phyloP scores from a whole-genome alignment of 2,888 invertebrate species.

The Mesorhabditis sp. region DNA sequence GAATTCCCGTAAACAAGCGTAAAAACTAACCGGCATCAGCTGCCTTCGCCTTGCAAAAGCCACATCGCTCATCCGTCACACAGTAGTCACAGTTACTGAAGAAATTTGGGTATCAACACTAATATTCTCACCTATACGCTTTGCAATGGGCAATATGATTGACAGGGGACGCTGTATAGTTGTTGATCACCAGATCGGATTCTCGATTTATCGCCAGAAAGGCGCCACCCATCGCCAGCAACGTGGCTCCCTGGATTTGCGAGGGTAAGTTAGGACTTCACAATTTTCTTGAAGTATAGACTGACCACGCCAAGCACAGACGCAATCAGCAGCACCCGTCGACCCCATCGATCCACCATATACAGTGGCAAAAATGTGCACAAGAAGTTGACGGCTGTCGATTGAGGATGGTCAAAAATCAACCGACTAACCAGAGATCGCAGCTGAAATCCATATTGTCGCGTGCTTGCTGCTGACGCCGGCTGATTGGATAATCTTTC shows the following conservation, averaged over 20 bases:
- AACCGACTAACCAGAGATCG: conserved; percentile 54
- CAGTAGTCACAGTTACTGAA: conserved; percentile 60
- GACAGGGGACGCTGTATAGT: background rate
- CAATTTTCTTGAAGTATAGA: background rate
- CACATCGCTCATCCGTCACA: conserved; percentile 60
- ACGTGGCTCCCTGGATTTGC: conserved; percentile 10
- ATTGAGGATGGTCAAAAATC: background rate
- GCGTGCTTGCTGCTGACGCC: conserved; percentile 58
- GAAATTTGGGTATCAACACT: background rate
- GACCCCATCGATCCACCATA: conserved; percentile 62
- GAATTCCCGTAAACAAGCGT: too few relatives aligned
- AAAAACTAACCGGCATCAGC: background rate
- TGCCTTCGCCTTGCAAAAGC: conserved; percentile 42
- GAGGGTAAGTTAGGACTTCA: too few relatives aligned
- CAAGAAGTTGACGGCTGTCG: conserved; percentile 61
- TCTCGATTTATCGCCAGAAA: conserved; percentile 22
- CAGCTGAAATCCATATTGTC: conserved; percentile 62
- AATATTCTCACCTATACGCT: background rate
- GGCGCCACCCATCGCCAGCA: conserved; percentile 30
- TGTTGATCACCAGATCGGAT: background rate
- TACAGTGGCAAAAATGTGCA: conserved; percentile 61
- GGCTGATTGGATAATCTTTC: conserved; percentile 62
- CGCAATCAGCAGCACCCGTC: conserved; percentile 51
- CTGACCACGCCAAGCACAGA: conserved; percentile 14
- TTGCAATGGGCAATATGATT: background rate